These are phyloP conservation scores for Ceyx erithaca DNA, from an alignment of 2,797 vertebrate genomes.

Conservation along the genomic window DNA sequence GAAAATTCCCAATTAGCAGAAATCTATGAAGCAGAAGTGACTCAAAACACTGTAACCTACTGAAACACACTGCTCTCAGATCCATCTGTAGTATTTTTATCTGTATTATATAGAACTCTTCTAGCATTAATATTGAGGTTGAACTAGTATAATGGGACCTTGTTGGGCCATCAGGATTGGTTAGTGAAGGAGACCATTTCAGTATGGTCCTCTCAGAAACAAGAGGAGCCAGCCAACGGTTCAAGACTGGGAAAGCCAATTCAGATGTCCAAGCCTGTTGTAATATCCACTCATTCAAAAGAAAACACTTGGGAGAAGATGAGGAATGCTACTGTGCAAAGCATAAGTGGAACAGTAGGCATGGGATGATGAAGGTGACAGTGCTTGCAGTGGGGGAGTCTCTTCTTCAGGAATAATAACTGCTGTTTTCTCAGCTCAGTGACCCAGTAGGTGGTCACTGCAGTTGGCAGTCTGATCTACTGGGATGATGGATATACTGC, in stretches of 20 bases:
- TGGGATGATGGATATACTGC: not conserved
- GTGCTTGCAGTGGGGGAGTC: not conserved
- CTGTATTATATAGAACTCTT: not conserved
- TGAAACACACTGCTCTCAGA: not conserved
- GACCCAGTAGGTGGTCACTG: not conserved
- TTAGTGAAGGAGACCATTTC: not conserved
- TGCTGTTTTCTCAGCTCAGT: not conserved
- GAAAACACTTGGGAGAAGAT: not conserved
- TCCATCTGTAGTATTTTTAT: not conserved
- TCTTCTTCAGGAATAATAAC: not conserved
- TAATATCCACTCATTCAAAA: not conserved
- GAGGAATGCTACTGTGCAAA: not conserved
- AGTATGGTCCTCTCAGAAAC: not conserved
- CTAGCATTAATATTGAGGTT: not conserved
- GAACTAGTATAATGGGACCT: not conserved
- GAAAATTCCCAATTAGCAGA: constrained; percentile 55
- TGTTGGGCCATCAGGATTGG: not conserved
- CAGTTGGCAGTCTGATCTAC: not conserved
- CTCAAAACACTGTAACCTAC: not conserved
- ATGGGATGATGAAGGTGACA: not conserved
- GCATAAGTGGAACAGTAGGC: not conserved
- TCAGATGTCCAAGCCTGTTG: not conserved
- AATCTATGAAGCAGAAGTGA: constrained; percentile 18
- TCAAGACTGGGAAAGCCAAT: not conserved
- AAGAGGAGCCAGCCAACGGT: not conserved